Evolutionary conservation across 1,140 invertebrate genomes (phyloP), one percentile per base, ranked within the genome.

Genomic region (Proales similis): DNA sequence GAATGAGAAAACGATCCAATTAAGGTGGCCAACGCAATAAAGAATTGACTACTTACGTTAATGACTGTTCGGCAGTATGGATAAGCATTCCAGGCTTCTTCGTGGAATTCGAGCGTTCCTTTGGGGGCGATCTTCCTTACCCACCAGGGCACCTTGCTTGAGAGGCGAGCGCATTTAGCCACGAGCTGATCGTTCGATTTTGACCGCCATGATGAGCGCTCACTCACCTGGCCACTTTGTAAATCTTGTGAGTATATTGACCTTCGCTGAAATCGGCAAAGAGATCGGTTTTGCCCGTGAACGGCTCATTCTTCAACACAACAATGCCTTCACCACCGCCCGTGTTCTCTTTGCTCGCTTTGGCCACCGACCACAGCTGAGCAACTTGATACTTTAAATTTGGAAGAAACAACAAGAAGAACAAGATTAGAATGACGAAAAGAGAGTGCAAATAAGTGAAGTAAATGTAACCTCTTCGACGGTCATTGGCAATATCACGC

Each of bases 81-180:
- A 80, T 98, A 99, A 19, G 94, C 94, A 81, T 99, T 99, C 94
- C 95, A 99, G 65, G 95, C 94, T 79, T 96, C 89, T 79, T 99
- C 95, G 71, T 97, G 91, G 63, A 99, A 86, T 79, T 95, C 90
- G 72, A 99, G 77, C 29, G 91, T 86, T 24, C 90, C 91, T 78
- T 93, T 96, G 49, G 95, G 94, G 48, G 91, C 88, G 70, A 99
- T 77, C 68, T 91, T 79, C 67, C 89, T 82, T 72, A 99, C 91
- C 62, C 72, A 72, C 5, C 49, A 63, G 36, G 80, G 79, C 29
- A 80, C 77, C 72, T 80, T 78, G 66, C 74, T 76, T 68, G 46
- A 27, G 22, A n/a, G n/a, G n/a, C n/a, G n/a, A n/a, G n/a, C n/a
- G n/a, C n/a, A n/a, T n/a, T n/a, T n/a, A n/a, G n/a, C n/a, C n/a